Conservation (phyloP, 2,113 vertebrate species). For the Ammodramus savannarum region DNA sequence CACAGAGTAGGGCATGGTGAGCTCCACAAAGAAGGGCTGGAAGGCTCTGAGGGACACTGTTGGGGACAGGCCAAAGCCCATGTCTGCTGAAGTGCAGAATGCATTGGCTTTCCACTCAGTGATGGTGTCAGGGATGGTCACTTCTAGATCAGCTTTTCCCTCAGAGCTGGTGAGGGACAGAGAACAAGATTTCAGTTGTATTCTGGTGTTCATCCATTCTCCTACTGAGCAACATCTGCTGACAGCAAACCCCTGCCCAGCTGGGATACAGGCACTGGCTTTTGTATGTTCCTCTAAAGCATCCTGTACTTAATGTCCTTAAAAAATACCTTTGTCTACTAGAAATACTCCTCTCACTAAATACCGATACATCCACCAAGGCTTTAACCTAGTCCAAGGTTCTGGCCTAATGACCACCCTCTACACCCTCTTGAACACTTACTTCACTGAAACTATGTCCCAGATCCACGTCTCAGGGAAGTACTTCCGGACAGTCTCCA, state of each 20-base stretch:
- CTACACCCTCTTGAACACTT: slow-evolving; percentile 10
- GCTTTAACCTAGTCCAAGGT: neutral
- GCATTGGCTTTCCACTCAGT: slow-evolving; percentile 86
- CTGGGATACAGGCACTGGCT: neutral
- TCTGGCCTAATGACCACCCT: neutral
- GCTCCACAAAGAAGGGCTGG: slow-evolving; percentile 91
- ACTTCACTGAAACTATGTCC: slow-evolving; percentile 81
- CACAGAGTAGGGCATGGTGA: slow-evolving; percentile 88
- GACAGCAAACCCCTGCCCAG: neutral
- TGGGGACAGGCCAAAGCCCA: slow-evolving; percentile 82
- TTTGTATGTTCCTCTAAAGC: neutral
- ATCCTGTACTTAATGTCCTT: neutral
- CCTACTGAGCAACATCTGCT: neutral
- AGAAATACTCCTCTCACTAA: neutral
- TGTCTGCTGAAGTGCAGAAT: slow-evolving; percentile 77
- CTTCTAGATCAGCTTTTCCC: slow-evolving; percentile 65
- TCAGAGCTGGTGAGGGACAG: slow-evolving; percentile 53
- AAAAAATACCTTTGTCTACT: neutral
- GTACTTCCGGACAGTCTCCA: slow-evolving; percentile 70
- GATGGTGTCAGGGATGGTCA: slow-evolving; percentile 85
- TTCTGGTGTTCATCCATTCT: neutral
- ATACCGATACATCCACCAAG: neutral
- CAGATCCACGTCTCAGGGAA: slow-evolving; percentile 93
- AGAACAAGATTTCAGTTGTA: neutral
- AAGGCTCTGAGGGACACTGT: slow-evolving; percentile 74